A percentile compares a stretch with the other conserved stretches of the same genome.
phyloP scores from a whole-genome alignment of 2,113 vertebrate species.

The Corynorhinus townsendii region DNA sequence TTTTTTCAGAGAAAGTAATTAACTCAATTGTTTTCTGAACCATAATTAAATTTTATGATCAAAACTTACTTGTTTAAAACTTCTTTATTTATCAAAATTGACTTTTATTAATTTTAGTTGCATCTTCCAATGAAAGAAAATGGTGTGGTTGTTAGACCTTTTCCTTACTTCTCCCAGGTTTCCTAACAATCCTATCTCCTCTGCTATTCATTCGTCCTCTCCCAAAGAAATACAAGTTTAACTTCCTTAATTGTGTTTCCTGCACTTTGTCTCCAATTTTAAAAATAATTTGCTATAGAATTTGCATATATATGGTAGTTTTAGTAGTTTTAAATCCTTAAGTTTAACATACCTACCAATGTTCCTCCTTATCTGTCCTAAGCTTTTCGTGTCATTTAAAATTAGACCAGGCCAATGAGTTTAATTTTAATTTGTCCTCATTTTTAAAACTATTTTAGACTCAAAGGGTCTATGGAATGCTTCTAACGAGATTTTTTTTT shows the following conservation, averaged over 20 bases:
- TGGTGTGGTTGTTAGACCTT: neutral
- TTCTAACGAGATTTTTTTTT: neutral
- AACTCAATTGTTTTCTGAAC: slow-evolving; percentile 64
- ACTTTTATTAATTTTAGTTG: neutral
- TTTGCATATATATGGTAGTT: neutral
- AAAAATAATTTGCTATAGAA: slow-evolving; percentile 13
- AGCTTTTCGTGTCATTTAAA: slow-evolving; percentile 32
- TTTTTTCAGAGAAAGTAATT: slow-evolving; percentile 73
- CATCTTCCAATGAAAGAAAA: neutral
- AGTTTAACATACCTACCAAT: neutral
- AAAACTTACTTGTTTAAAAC: slow-evolving; percentile 57
- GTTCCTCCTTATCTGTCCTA: neutral
- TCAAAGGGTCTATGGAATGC: slow-evolving; percentile 14
- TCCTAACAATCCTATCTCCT: neutral
- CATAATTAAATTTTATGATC: slow-evolving; percentile 72
- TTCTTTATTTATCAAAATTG: slow-evolving; percentile 34
- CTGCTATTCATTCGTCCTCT: neutral
- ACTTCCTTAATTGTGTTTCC: neutral
- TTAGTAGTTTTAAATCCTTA: neutral
- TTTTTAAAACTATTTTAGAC: slow-evolving; percentile 33
- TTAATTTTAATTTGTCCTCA: slow-evolving; percentile 51
- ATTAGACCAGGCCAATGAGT: neutral
- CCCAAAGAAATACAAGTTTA: neutral
- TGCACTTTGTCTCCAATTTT: neutral
- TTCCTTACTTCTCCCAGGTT: neutral